A percentile compares a stretch with the other conserved stretches of the same genome.
Evolutionary conservation across 1,140 invertebrate genomes (phyloP).

Genomic region (Rhopalosiphum maidis): DNA sequence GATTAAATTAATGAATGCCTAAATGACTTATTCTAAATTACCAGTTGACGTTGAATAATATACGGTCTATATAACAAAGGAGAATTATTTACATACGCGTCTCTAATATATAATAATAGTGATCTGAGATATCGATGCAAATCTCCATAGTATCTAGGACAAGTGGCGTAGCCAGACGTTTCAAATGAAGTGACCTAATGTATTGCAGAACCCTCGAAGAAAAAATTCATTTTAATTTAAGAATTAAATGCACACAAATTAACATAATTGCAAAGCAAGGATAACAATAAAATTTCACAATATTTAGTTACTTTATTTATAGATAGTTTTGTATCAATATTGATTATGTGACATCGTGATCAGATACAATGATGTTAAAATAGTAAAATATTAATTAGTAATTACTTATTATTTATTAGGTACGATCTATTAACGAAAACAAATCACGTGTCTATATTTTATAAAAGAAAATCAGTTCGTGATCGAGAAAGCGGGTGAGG

Average conservation of each 20-base stretch:
- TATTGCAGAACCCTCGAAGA: neutral
- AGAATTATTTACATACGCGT: neutral
- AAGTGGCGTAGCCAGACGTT: neutral
- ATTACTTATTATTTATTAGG: neutral
- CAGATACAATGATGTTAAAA: neutral
- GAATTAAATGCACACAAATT: neutral
- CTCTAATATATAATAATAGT: neutral
- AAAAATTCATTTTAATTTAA: neutral
- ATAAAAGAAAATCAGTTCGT: neutral
- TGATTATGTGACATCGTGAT: neutral
- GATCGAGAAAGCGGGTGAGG: neutral
- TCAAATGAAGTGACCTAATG: neutral
- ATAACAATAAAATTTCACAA: neutral
- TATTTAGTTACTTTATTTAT: neutral
- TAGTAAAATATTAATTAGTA: neutral
- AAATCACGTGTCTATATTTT: neutral
- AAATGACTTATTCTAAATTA: neutral
- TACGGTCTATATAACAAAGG: neutral
- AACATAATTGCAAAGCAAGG: neutral
- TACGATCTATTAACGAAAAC: neutral
- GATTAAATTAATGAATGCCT: neutral
- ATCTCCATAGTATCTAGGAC: neutral
- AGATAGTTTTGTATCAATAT: neutral
- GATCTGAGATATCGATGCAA: neutral
- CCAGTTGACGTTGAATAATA: neutral